Base-by-base conservation (phyloP, 1,140 invertebrate genomes). In the Pemphigus obesinymphae region DNA sequence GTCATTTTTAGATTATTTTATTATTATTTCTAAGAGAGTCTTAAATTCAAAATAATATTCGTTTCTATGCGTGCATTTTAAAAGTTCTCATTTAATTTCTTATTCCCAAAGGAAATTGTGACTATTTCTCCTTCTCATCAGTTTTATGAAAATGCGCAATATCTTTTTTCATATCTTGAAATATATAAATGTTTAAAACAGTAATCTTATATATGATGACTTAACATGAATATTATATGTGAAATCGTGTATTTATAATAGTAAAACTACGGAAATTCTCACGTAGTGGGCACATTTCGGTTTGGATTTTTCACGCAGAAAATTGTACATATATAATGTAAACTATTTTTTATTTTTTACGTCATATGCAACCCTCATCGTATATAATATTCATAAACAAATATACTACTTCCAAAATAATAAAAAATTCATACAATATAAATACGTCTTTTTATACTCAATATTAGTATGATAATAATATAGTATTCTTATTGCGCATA, bases 151-250 rank as follows among this genome's bases (percentile, higher is more conserved):
- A 29, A 10, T 13, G 13, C 15, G 11, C 66, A 4, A 26, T 66
- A 63, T 63, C 17, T 26, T 70, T 70, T 10, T 45, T 13, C 40
- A 43, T 29, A 43, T n/a, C n/a, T n/a, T n/a, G n/a, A n/a, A n/a
- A 70, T 58, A 17, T 23, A 78, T 78, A 55, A 26, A 78, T 78
- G 13, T 37, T 58, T 78, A 55, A 78, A 78, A 37, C 5, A 78
- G 31, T 58, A 58, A 78, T 78, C 73, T 76, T 13, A 55, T 58
- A n/a, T n/a, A 58, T 37, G 34, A 78, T 78, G 50, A 58, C 31
- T 78, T 58, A 78, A 40, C 31, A 78, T 43, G 53, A 37, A 58
- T 78, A 40, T 55, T 78, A 78, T 40, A 78, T 34, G 11, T 37
- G 58, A n/a, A 37, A 43, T 23, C 4, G 4, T 70, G 40, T 45